These are phyloP conservation scores for Epinotia demarniana DNA, from an alignment of 2,888 invertebrate genomes.

Conservation along the genomic window DNA sequence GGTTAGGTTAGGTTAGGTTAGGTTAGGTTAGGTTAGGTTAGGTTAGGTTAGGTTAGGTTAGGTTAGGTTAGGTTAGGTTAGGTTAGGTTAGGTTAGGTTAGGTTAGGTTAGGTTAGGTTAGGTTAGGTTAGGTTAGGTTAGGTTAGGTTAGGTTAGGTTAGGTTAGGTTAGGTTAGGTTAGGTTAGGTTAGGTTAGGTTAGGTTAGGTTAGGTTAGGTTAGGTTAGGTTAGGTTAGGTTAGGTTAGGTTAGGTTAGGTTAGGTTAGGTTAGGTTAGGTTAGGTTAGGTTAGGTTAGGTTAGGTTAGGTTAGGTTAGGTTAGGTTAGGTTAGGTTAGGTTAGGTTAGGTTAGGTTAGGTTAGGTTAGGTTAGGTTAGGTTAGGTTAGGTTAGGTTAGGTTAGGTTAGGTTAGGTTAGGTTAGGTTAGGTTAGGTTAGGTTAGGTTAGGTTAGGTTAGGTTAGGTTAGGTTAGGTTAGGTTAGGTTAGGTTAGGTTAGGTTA, in stretches of 20 bases:
- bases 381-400: conserved; percentile 36
- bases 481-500: conserved; percentile 35
- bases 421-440: conserved; percentile 38
- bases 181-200: conserved; percentile 29
- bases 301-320: conserved; percentile 25
- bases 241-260: conserved; percentile 30
- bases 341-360: conserved; percentile 40
- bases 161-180: conserved; percentile 23
- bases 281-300: conserved; percentile 25
- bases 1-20: conserved; percentile 41
- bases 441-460: conserved; percentile 35
- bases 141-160: conserved; percentile 31
- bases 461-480: conserved; percentile 36
- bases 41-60: conserved; percentile 32
- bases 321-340: conserved; percentile 31
- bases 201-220: conserved; percentile 41
- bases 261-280: conserved; percentile 25
- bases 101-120: conserved; percentile 28
- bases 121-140: conserved; percentile 15
- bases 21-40: conserved; percentile 36
- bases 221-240: conserved; percentile 40
- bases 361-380: conserved; percentile 29
- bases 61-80: conserved; percentile 32
- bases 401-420: conserved; percentile 37
- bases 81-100: conserved; percentile 32